Percentiles rank a stretch among this genome's conserved stretches.
Conservation (phyloP, 2,797 vertebrate species). For the Chromobotia macracanthus region DNA sequence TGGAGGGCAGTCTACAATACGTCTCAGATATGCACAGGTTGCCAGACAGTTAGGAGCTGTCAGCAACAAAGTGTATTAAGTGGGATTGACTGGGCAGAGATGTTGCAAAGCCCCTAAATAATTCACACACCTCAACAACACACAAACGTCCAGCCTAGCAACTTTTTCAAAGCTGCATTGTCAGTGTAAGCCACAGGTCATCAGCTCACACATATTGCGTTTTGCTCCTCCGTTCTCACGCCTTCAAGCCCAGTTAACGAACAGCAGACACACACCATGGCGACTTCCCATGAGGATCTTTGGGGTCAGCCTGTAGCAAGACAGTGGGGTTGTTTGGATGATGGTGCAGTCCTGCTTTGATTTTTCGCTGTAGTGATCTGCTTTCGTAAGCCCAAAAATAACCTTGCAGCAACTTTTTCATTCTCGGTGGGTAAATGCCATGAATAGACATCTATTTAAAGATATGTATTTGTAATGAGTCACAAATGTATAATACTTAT, state of each 20-base stretch:
- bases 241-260: conserved; percentile 52
- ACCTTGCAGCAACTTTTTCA: background rate
- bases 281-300: background rate
- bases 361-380: conserved; percentile 9
- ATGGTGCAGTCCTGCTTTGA: conserved; percentile 16
- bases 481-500: background rate
- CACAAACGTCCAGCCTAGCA: conserved; percentile 56
- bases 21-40: background rate
- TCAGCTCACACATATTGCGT: conserved; percentile 38
- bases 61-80: conserved; percentile 1
- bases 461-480: background rate
- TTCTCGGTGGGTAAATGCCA: background rate
- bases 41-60: conserved; percentile 37
- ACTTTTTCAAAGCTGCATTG: conserved; percentile 64
- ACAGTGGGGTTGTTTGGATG: conserved; percentile 28
- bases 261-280: background rate
- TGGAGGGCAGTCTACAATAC: background rate
- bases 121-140: conserved; percentile 62
- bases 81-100: conserved; percentile 8
- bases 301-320: background rate
- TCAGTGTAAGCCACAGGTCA: conserved; percentile 58
- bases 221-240: conserved; percentile 38
- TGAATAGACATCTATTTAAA: background rate
- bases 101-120: conserved; percentile 62
- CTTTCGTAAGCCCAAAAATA: background rate